Evolutionary conservation across 2,113 vertebrate species (phyloP).

Genomic region (Ceyx melanurus): DNA sequence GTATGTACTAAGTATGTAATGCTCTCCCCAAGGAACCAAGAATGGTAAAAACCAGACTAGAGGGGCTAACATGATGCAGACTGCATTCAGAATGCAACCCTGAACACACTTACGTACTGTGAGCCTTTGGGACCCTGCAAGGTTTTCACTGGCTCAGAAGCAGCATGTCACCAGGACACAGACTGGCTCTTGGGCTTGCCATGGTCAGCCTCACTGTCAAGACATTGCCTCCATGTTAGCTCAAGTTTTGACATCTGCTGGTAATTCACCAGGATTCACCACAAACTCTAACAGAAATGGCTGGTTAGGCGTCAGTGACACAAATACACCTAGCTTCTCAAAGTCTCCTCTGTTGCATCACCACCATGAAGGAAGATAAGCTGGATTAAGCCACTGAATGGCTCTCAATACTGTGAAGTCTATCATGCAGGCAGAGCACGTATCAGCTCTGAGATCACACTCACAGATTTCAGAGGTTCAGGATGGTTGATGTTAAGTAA

Average conservation of each 20-base stretch:
- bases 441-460: not conserved
- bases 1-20: not conserved
- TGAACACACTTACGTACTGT: not conserved
- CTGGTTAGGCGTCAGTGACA: not conserved
- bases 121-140: not conserved
- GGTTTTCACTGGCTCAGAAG: not conserved
- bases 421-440: not conserved
- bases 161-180: not conserved
- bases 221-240: not conserved
- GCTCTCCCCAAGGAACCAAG: not conserved
- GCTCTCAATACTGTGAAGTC: not conserved
- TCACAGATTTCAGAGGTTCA: not conserved
- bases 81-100: not conserved
- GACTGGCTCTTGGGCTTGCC: not conserved
- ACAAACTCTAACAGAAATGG: not conserved
- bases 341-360: not conserved
- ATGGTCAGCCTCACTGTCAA: not conserved
- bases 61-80: not conserved
- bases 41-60: not conserved
- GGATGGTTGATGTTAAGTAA: not conserved
- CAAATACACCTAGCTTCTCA: not conserved
- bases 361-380: not conserved
- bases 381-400: not conserved
- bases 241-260: not conserved
- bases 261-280: not conserved